Percentiles rank a stretch among this genome's conserved stretches.
These are phyloP conservation scores for Myioborus miniatus DNA, from an alignment of 2,797 vertebrate species.

Conservation along the genomic window DNA sequence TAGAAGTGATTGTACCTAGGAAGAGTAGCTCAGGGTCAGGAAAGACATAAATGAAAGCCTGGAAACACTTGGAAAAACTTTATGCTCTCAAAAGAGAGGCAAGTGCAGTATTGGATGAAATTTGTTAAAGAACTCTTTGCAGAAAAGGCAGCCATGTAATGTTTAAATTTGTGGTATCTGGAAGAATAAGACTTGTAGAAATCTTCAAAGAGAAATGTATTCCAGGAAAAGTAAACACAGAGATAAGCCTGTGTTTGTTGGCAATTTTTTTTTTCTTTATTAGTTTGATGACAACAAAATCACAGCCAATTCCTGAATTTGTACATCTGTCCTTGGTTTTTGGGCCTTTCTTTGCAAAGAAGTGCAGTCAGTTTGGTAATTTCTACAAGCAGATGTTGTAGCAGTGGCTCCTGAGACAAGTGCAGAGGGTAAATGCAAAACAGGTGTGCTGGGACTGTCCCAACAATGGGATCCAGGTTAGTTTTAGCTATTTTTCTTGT, in stretches of 20 bases:
- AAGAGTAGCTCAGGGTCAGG: background rate
- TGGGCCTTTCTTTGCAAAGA: background rate
- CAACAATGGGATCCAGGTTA: background rate
- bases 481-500: background rate
- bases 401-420: background rate
- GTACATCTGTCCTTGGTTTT: background rate
- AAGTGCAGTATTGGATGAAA: background rate
- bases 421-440: background rate
- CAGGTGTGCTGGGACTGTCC: background rate
- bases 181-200: background rate
- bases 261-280: background rate
- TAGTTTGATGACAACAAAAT: background rate
- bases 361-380: background rate
- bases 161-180: background rate
- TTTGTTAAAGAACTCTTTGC: background rate
- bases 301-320: background rate
- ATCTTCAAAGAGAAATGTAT: background rate
- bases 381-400: background rate
- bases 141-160: background rate
- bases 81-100: background rate
- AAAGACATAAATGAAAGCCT: background rate
- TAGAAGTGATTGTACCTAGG: background rate
- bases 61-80: background rate
- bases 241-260: background rate
- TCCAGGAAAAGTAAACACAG: background rate